Base-by-base conservation (phyloP, 2,888 invertebrate genomes). In the Orthonevra nobilis region DNA sequence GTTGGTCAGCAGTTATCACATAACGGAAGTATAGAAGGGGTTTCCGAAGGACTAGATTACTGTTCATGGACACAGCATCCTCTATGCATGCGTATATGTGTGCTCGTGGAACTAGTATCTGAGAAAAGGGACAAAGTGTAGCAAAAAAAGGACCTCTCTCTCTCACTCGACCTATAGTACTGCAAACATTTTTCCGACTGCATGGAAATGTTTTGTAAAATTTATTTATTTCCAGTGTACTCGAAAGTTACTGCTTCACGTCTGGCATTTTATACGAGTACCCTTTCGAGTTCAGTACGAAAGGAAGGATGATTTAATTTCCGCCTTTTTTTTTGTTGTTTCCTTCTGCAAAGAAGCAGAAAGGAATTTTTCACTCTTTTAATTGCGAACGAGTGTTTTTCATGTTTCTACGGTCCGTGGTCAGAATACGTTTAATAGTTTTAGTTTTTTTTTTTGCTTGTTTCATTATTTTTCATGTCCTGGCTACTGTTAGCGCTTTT, bases 381-480 rank as follows among this genome's bases (percentile, higher is more conserved):
- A 64, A 64, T 77, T 77, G 64, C 58, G 32, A 77, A 58, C 48
- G 23, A 60, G 77, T 50, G 28, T 42, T 70, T 70, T 38, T 14
- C 30, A 63, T 63, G 56, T 42, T 34, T 30, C 9, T 19, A 19
- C 54, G 17, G 42, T 32, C 40, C 9, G 19, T 10, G 6, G 20
- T 40, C 28, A 3, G n/a, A 44, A 30, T 44, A 30, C 14, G n/a
- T 10, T 7, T 12, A n/a, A n/a, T n/a, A n/a, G n/a, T n/a, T n/a
- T n/a, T n/a, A n/a, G n/a, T 54, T 34, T 46, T 19, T 23, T 44
- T 34, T 28, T 50, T 28, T 30, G 34, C 19, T 19, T 26, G 50
- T 46, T 34, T 38, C n/a, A n/a, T n/a, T n/a, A n/a, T n/a, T n/a
- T n/a, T n/a, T n/a, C n/a, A n/a, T 54, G 63, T 69, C 54, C 40